Conservation (phyloP, 2,888 invertebrate genomes). For the Eueremaeus valkanovi region DNA sequence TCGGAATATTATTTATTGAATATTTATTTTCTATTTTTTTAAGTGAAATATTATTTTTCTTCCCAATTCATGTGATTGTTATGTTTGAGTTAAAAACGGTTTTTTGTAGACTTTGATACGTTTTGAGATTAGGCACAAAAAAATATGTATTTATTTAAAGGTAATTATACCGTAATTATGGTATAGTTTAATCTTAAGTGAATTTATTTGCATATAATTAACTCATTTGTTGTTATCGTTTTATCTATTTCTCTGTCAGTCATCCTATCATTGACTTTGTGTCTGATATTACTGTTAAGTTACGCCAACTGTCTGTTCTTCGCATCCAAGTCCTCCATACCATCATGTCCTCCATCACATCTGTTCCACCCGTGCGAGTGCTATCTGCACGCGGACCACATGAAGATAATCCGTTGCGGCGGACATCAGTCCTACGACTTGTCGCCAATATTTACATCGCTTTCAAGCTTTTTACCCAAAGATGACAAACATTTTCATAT, state of each 20-base stretch:
- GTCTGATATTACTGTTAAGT: neutral
- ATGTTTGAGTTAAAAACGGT: no score
- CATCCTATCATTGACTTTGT: neutral
- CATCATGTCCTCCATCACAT: slow-evolving; percentile 40
- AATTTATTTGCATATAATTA: neutral
- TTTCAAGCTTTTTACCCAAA: slow-evolving; percentile 5
- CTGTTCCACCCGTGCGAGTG: slow-evolving; percentile 40
- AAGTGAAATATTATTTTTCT: no score
- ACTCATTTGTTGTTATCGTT: neutral
- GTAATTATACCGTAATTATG: neutral
- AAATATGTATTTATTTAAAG: neutral
- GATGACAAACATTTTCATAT: slow-evolving; percentile 40
- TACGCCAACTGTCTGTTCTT: neutral
- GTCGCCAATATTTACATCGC: slow-evolving; percentile 23
- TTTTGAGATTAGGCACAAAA: neutral
- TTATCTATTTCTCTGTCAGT: neutral
- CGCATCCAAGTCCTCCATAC: neutral
- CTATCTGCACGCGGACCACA: slow-evolving; percentile 33
- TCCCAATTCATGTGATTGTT: no score
- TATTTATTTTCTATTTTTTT: no score
- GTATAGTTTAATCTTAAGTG: neutral
- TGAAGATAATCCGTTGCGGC: slow-evolving; percentile 36
- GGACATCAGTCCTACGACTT: slow-evolving; percentile 37
- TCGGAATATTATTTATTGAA: neutral
- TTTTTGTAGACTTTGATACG: neutral